A percentile compares a stretch with the other conserved stretches of the same genome.
Conservation (phyloP, 2,797 vertebrate species). For the Poeciliopsis infans region DNA sequence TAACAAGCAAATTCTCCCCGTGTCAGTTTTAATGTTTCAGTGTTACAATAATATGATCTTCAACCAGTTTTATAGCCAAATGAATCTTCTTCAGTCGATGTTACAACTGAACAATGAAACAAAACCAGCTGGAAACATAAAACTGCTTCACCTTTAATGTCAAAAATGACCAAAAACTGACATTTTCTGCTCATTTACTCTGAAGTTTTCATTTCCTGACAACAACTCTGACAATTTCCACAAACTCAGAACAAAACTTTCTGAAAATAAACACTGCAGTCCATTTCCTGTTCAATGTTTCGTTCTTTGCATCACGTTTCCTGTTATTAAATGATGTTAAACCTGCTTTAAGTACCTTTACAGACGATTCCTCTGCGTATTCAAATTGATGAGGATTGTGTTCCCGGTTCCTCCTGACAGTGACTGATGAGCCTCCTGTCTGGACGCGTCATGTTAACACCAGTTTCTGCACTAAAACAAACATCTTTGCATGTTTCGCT, state of each 20-base stretch:
- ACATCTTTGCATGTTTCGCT: background rate
- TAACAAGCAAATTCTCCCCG: background rate
- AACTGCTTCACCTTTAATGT: background rate
- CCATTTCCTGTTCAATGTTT: background rate
- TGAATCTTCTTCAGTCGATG: background rate
- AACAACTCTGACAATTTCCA: background rate
- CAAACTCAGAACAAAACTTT: background rate
- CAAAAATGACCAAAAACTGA: background rate
- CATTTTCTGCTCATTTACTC: background rate
- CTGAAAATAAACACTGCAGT: background rate
- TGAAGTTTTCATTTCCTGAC: background rate
- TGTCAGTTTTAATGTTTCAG: background rate
- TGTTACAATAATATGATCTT: background rate
- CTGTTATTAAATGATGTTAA: background rate
- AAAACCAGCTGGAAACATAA: background rate
- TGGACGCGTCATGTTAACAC: background rate
- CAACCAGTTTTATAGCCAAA: background rate
- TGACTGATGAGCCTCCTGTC: slow-evolving; percentile 3
- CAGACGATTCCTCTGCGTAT: background rate
- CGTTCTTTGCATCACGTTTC: background rate
- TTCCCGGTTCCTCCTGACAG: background rate
- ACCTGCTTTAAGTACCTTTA: background rate
- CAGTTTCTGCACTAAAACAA: background rate
- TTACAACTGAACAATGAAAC: background rate
- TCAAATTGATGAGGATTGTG: background rate